Base-by-base conservation (phyloP, 1,140 invertebrate genomes). In the Bombus waltoni region DNA sequence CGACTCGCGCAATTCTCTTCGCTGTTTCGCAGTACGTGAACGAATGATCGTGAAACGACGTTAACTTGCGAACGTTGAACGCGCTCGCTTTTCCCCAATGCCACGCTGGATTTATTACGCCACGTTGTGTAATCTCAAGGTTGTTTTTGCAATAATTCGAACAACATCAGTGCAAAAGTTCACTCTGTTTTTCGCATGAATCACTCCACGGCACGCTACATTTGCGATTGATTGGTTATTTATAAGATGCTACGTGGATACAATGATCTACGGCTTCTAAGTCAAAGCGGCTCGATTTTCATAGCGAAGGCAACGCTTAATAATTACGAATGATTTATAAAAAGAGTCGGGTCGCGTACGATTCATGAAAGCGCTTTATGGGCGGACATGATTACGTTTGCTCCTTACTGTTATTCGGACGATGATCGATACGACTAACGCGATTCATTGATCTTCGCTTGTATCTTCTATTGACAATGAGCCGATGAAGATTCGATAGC, bases 151-250 rank as follows among this genome's bases (percentile, higher is more conserved):
- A 68, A 53, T 53, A 15, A 85, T 85, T 79, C 72, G 53, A 76
- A 53, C 40, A 79, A 85, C 42, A n/a, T 68, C n/a, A 5, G 32
- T 38, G 44, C 28, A 38, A 53, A 47, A 53, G 42, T 68, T 28
- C 44, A 35, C n/a, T n/a, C 11, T 75, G 44, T 32, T 18, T 32
- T 32, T 42, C n/a, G 53, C 40, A 44, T 42, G 68, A 85, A 72
- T 72, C 83, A 42, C 66, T 40, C 32, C 25, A 22, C 32, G 66
- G 38, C 22, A n/a, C 22, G 53, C 38, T 35, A 73, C 40, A 71
- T 73, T 79, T 68, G 59, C 62, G 62, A 74, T 68, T 57, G 72
- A 83, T 83, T 13, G 35, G 8, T 79, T 79, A 78, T 71, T 79
- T 79, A 72, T 78, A 53, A n/a, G 42, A 28, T 2, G 47, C 15